phyloP scores from a whole-genome alignment of 2,888 invertebrate species.

The Calliopum simillimum region DNA sequence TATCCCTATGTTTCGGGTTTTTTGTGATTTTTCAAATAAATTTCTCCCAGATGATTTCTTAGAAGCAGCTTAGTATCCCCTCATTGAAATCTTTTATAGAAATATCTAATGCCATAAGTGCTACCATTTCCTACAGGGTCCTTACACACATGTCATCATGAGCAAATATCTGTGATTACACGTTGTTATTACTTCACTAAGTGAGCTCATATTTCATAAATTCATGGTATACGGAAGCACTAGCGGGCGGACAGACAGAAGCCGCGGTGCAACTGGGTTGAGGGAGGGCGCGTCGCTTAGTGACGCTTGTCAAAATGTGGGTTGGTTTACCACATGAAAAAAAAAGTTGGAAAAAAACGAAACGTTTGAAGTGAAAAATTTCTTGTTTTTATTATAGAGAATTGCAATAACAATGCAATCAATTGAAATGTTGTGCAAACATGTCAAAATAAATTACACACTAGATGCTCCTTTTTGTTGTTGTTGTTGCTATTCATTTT shows the following conservation, averaged over 20 bases:
- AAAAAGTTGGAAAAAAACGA: too few relatives aligned
- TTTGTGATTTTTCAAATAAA: too few relatives aligned
- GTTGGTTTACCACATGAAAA: too few relatives aligned
- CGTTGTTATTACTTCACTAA: slow-evolving; percentile 54
- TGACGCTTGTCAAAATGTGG: not conserved
- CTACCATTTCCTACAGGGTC: too few relatives aligned
- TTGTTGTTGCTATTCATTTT: not conserved
- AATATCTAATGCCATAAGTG: too few relatives aligned
- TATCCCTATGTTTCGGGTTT: too few relatives aligned
- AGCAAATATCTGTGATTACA: slow-evolving; percentile 46
- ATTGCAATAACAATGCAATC: slow-evolving; percentile 59
- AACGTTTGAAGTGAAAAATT: too few relatives aligned
- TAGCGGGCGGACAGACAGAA: too few relatives aligned
- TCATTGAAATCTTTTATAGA: too few relatives aligned
- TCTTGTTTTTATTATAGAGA: slow-evolving; percentile 6
- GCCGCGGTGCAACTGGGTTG: not conserved
- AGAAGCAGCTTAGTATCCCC: too few relatives aligned
- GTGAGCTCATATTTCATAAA: slow-evolving; percentile 47
- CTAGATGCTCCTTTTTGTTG: not conserved
- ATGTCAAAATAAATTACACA: slow-evolving; percentile 66
- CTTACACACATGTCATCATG: not conserved
- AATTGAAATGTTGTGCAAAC: slow-evolving; percentile 67
- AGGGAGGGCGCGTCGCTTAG: not conserved
- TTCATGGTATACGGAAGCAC: not conserved
- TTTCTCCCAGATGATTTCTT: too few relatives aligned